These are phyloP conservation scores for Botrylloides violaceus DNA, from an alignment of 23 tunicate genomes.

Conservation along the genomic window DNA sequence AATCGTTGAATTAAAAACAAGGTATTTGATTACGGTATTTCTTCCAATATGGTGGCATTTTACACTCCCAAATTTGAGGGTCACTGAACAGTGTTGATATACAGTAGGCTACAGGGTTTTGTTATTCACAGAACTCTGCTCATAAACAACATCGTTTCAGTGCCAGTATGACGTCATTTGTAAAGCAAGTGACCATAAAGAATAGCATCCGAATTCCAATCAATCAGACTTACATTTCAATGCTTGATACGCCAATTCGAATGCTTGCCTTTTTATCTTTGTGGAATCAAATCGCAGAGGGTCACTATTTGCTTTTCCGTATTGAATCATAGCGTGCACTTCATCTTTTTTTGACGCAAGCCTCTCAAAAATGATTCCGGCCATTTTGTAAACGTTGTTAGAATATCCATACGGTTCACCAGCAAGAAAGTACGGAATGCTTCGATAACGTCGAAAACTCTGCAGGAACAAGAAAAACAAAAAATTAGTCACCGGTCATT, in stretches of 20 bases:
- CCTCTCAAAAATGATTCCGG: conserved; percentile 73
- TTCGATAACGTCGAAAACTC: conserved; percentile 60
- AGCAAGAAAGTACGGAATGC: conserved; percentile 69
- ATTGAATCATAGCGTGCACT: conserved; percentile 47
- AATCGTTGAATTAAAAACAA: too few species aligned
- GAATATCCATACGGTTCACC: conserved; percentile 69
- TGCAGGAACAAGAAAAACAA: conserved; percentile 12
- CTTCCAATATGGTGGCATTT: too few species aligned
- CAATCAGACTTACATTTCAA: conserved; percentile 69
- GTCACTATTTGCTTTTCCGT: conserved; percentile 18
- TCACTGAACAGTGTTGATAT: too few species aligned
- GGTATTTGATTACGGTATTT: too few species aligned
- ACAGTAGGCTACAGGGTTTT: too few species aligned
- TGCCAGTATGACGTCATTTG: too few species aligned
- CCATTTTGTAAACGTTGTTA: conserved; percentile 61
- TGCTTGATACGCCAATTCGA: conserved; percentile 72
- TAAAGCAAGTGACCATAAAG: too few species aligned
- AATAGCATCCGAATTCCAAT: too few species aligned
- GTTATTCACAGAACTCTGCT: too few species aligned
- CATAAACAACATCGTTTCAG: too few species aligned
- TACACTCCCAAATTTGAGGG: too few species aligned
- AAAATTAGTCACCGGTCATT: too few species aligned
- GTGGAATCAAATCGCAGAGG: conserved; percentile 31
- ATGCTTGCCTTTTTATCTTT: conserved; percentile 67
- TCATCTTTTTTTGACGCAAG: conserved; percentile 45